Base-by-base conservation (phyloP, 1,140 invertebrate genomes). In the Laupala kohalensis region DNA sequence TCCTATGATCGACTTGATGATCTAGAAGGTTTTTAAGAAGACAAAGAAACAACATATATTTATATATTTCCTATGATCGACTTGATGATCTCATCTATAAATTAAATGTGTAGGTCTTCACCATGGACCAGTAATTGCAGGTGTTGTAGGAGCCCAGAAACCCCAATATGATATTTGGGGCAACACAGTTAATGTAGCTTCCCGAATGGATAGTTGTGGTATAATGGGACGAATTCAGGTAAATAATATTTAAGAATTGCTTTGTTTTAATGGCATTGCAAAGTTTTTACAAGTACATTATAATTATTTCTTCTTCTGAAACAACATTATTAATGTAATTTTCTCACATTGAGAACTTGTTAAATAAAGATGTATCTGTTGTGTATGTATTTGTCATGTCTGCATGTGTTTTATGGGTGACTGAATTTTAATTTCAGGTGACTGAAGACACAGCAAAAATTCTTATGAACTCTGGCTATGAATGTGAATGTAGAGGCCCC, bases 161-260 rank as follows among this genome's bases (percentile, higher is more conserved):
- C 97, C 96, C 0, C 95, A 98, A 77, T 98, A 98, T 81, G 97
- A 98, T 77, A 98, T 93, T 76, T 98, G 96, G 96, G 95, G 96
- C 4, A 98, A 98, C 80, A 96, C 96, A 0, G 96, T 98, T 0
- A 98, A 99, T 80, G 95, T 98, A 15, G 91, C 91, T 1, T 97
- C 94, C 9, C 83, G 96, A 28, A 98, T 98, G 96, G 96, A 98
- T 79, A 96, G 94, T 74, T 96, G 94, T 73, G 96, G 96, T 0
- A 84, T 92, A 74, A 92, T 95, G 86, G 92, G 93, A 26, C 85
- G 87, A 29, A 88, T 92, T 77, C 93, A 92, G 83, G 92, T 92
- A 75, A 62, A 64, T 27, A 71, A 28, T n/a, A 15, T 27, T 24
- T 65, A 13, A 70, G 23, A 70, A 63, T 30, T 65, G 15, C 24